Evolutionary conservation across 1,140 invertebrate genomes (phyloP).

Genomic region (Drosophila dunni): DNA sequence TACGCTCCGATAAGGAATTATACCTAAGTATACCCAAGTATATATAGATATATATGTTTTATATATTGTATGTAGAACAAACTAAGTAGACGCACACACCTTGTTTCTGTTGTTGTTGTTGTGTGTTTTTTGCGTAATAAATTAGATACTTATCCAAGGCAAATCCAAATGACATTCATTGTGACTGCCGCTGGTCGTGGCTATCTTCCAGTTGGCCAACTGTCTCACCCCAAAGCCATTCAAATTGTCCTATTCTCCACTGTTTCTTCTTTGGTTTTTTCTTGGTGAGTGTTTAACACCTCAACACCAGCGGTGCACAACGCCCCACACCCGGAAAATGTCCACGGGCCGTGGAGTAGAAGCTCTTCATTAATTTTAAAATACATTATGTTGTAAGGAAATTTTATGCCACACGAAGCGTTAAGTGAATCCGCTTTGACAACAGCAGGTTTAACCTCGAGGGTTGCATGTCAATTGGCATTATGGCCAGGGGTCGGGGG

Average conservation of each 20-base stretch:
- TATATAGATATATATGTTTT: slow-evolving; percentile 21
- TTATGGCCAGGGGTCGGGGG: slow-evolving; percentile 6
- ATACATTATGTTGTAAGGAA: slow-evolving; percentile 68
- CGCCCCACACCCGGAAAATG: slow-evolving; percentile 8
- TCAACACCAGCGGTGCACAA: slow-evolving; percentile 56
- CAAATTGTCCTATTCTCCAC: slow-evolving; percentile 41
- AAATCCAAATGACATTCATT: slow-evolving; percentile 80
- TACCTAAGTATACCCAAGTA: slow-evolving; percentile 39
- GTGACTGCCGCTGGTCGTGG: slow-evolving; percentile 47
- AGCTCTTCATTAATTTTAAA: slow-evolving; percentile 75
- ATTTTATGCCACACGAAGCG: slow-evolving; percentile 72
- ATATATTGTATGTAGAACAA: slow-evolving; percentile 23
- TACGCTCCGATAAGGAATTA: slow-evolving; percentile 55
- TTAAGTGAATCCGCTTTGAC: slow-evolving; percentile 57
- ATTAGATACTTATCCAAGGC: slow-evolving; percentile 78
- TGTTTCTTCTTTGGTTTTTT: not conserved
- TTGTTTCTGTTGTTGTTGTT: slow-evolving; percentile 50
- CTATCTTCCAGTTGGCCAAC: slow-evolving; percentile 42
- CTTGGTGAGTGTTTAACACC: slow-evolving; percentile 63
- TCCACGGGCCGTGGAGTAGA: slow-evolving; percentile 10
- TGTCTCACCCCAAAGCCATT: slow-evolving; percentile 31
- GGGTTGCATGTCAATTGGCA: slow-evolving; percentile 36
- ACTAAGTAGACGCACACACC: slow-evolving; percentile 15
- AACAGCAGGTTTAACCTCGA: slow-evolving; percentile 18
- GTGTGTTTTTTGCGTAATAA: slow-evolving; percentile 63